These are phyloP conservation scores for Etia nguti DNA, from an alignment of 2,113 vertebrate species.

Conservation along the genomic window DNA sequence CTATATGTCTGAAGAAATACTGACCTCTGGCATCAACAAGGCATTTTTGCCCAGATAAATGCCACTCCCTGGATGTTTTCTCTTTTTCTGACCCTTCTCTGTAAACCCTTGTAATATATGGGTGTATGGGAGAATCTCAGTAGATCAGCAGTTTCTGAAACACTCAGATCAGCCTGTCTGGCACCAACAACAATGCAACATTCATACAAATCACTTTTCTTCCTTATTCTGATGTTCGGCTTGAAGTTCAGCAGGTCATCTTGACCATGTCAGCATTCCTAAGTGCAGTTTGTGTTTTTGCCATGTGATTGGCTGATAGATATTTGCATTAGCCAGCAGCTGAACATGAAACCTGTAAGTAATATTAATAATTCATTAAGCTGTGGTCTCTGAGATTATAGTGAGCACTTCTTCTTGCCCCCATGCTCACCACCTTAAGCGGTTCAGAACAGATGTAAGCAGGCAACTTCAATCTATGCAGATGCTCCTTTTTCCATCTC, in stretches of 20 bases:
- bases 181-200: not conserved
- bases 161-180: not conserved
- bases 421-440: not conserved
- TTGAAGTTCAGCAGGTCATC: not conserved
- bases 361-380: not conserved
- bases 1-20: no score
- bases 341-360: not conserved
- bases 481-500: not conserved
- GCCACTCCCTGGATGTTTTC: not conserved
- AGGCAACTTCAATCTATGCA: not conserved
- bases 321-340: not conserved
- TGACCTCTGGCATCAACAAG: no score
- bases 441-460: conserved; percentile 3
- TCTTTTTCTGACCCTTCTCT: not conserved
- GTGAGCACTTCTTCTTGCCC: not conserved
- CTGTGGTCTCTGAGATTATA: not conserved
- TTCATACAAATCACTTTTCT: not conserved
- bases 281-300: not conserved
- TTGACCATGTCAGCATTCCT: not conserved
- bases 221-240: not conserved
- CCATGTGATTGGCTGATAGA: not conserved
- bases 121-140: not conserved
- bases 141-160: not conserved
- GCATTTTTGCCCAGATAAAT: not conserved
- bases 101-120: not conserved